A percentile compares a stretch with the other conserved stretches of the same genome.
Evolutionary conservation across 2,888 invertebrate genomes (phyloP).

Genomic region (Plebejus argus): DNA sequence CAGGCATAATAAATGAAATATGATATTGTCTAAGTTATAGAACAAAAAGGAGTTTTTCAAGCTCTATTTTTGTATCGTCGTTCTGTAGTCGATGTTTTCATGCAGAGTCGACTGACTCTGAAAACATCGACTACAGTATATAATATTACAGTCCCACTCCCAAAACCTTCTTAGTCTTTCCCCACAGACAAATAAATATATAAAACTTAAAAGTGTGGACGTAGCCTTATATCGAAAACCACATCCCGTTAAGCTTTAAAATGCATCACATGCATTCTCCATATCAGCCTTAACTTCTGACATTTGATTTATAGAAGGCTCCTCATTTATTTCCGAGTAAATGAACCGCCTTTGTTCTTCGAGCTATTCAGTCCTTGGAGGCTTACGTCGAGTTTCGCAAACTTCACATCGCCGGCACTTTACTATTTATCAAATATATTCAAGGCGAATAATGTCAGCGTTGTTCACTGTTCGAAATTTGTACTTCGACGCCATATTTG

Average conservation of each 20-base stretch:
- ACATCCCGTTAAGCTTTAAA: slow-evolving; percentile 12
- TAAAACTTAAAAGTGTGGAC: background rate
- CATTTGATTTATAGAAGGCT: slow-evolving; percentile 69
- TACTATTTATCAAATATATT: slow-evolving; percentile 66
- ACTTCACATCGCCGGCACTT: slow-evolving; percentile 66
- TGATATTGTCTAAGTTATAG: too few relatives aligned
- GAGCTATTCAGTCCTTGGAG: slow-evolving; percentile 63
- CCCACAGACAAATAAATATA: background rate
- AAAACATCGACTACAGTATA: too few relatives aligned
- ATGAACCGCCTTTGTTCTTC: slow-evolving; percentile 73
- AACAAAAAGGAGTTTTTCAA: too few relatives aligned
- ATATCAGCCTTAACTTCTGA: slow-evolving; percentile 73
- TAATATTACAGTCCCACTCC: background rate
- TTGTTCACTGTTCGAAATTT: slow-evolving; percentile 18
- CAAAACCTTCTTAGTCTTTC: background rate
- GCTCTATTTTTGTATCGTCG: too few relatives aligned
- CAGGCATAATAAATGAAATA: too few relatives aligned
- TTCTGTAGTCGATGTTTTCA: too few relatives aligned
- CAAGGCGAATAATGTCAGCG: slow-evolving; percentile 37
- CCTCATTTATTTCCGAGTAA: slow-evolving; percentile 71
- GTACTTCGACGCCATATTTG: slow-evolving; percentile 12
- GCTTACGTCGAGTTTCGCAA: slow-evolving; percentile 70
- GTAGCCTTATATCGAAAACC: background rate
- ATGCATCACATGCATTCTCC: slow-evolving; percentile 33
- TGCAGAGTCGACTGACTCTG: too few relatives aligned